Conservation (phyloP, 2,797 vertebrate genomes). For the Lepidocolaptes lacrymiger region DNA sequence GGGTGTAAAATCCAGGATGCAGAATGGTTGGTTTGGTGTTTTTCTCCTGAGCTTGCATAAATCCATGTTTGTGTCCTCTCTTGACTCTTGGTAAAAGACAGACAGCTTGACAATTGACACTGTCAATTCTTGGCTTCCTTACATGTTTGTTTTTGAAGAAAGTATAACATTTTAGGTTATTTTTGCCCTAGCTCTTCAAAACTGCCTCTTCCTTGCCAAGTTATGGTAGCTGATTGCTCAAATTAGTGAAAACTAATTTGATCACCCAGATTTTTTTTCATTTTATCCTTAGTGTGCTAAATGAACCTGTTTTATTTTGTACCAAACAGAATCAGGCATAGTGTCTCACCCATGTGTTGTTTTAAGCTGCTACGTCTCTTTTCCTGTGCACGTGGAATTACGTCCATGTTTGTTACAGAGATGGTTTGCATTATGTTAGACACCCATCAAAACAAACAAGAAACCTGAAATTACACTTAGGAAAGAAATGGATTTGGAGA, state of each 20-base stretch:
- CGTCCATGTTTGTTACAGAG: accelerated
- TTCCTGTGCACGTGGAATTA: not conserved
- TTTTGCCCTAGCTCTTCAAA: not conserved
- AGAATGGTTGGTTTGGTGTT: accelerated
- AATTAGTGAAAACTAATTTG: not conserved
- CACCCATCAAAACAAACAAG: not conserved
- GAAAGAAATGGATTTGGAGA: not conserved
- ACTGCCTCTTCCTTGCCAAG: not conserved
- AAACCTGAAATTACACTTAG: not conserved
- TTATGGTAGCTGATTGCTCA: not conserved
- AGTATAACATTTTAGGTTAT: not conserved
- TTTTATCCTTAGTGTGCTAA: not conserved
- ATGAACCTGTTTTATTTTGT: not conserved
- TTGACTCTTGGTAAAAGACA: not conserved
- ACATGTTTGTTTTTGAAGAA: not conserved
- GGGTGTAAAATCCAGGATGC: not conserved
- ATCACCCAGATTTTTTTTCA: not conserved
- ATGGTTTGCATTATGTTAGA: not conserved
- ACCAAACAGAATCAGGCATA: not conserved
- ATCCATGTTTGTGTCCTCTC: not conserved
- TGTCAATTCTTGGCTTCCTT: not conserved
- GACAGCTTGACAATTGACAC: too few relatives aligned
- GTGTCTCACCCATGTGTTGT: not conserved
- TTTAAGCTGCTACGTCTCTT: not conserved
- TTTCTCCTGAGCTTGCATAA: not conserved